A percentile compares a stretch with the other conserved stretches of the same genome.
Evolutionary conservation across 2,113 vertebrate species (phyloP).

Genomic region (Leucopternis melanops): DNA sequence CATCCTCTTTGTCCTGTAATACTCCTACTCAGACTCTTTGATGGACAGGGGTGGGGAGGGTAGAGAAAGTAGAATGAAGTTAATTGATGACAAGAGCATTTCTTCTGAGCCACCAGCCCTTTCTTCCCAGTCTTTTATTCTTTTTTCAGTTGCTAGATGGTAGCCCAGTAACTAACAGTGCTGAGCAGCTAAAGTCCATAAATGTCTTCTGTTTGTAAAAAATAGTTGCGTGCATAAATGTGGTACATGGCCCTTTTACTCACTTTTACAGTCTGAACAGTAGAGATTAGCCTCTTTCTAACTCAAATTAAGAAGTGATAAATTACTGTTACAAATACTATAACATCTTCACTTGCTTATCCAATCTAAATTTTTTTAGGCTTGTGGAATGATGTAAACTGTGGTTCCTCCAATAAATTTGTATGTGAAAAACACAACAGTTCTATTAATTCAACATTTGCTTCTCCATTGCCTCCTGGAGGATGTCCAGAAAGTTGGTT

Average conservation of each 20-base stretch:
- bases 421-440: constrained; percentile 82
- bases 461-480: constrained; percentile 67
- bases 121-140: neutral
- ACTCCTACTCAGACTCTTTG: neutral
- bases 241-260: neutral
- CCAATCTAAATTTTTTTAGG: constrained; percentile 65
- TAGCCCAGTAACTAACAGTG: neutral
- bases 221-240: neutral
- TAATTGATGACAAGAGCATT: neutral
- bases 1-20: neutral
- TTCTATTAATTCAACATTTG: constrained; percentile 74
- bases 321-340: neutral
- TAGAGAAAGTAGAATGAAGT: neutral
- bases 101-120: neutral
- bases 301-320: neutral
- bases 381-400: constrained; percentile 92
- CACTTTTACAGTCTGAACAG: neutral
- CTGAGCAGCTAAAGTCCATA: neutral
- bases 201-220: neutral
- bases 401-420: constrained; percentile 76
- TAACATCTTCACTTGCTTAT: neutral
- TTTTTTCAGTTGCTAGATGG: neutral
- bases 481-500: constrained; percentile 84
- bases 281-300: neutral
- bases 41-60: neutral